A percentile compares a stretch with the other conserved stretches of the same genome.
Evolutionary conservation across 2,797 vertebrate species (phyloP).

Genomic region (Scarus forsteni): DNA sequence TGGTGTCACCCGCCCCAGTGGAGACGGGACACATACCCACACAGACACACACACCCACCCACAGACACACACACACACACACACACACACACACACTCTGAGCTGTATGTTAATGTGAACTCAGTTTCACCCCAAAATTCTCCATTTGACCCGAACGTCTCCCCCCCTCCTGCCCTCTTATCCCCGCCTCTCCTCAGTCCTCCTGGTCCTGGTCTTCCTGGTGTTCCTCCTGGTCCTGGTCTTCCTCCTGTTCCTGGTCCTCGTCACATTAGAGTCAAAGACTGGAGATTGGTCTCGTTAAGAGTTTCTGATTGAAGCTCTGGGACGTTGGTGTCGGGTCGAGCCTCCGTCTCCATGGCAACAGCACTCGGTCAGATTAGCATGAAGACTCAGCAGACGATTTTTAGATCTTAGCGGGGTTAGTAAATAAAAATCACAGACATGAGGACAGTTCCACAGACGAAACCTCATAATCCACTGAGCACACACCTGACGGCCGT

Average conservation of each 20-base stretch:
- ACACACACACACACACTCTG: conserved; percentile 31
- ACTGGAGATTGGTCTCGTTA: background rate
- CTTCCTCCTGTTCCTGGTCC: background rate
- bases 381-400: no score
- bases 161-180: conserved; percentile 34
- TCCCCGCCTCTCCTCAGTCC: background rate
- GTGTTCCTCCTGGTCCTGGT: conserved; percentile 31
- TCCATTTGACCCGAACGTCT: conserved; percentile 89
- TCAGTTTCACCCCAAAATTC: conserved; percentile 91
- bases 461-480: no score
- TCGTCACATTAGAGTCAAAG: conserved; percentile 5
- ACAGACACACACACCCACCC: conserved; percentile 18
- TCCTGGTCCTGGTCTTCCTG: background rate
- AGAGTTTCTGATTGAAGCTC: background rate
- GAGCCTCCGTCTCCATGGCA: conserved; percentile 33
- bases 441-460: background rate
- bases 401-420: no score
- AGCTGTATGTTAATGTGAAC: conserved; percentile 97
- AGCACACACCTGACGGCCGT: no score
- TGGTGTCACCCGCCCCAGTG: conserved; percentile 78
- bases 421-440: background rate
- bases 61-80: conserved; percentile 17
- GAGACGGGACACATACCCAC: conserved; percentile 55
- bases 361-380: conserved; percentile 7
- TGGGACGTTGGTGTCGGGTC: conserved; percentile 9